Evolutionary conservation across 2,797 vertebrate genomes (phyloP), one percentile per base, ranked within the genome.

Genomic region (Bovichtus diacanthus): DNA sequence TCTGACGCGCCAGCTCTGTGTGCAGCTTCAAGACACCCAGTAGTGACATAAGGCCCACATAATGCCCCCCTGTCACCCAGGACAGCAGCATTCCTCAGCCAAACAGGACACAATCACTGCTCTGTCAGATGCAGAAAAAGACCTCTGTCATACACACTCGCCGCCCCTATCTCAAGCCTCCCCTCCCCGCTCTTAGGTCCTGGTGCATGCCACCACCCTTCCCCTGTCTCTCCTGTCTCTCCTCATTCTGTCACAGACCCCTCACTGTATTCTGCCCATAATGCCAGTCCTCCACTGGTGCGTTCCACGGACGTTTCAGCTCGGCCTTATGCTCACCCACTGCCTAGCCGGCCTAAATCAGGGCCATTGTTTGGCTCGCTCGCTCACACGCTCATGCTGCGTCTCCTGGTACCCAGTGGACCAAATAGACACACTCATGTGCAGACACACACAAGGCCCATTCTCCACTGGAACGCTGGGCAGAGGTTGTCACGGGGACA

Each of bases 231-330:
- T 90, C 84, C 86, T 76, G 85, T 83, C 89, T 87, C 86, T 90
- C 84, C 86, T 76, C 88, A 73, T 86, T 66, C 86, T 75, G 78
- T 84, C 89, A 94, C 93, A 94, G 77, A 93, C 87, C 82, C 86
- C 60, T 92, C 92, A 93, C 93, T 93, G 93, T 94, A 84, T 93
- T 93, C 89, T 44, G 60, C 74, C 90, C 78, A 91, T 91, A 94
- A 93, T 93, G 90, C 82, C 90, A 91, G 90, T 94, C 94, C 94
- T 94, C 95, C 92, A 89, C 93, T 93, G 88, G 83, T 84, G 90
- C 91, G 93, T 94, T 94, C 93, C 92, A 86, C 79, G 88, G 92
- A 92, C 88, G 81, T 86, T 93, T 94, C 83, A 88, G 90, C 83
- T 87, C 82, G 70, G 93, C 89, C 94, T 91, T 89, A 90, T 91